Evolutionary conservation across 2,113 vertebrate species (phyloP).

Genomic region (Neolamprologus ventralis): DNA sequence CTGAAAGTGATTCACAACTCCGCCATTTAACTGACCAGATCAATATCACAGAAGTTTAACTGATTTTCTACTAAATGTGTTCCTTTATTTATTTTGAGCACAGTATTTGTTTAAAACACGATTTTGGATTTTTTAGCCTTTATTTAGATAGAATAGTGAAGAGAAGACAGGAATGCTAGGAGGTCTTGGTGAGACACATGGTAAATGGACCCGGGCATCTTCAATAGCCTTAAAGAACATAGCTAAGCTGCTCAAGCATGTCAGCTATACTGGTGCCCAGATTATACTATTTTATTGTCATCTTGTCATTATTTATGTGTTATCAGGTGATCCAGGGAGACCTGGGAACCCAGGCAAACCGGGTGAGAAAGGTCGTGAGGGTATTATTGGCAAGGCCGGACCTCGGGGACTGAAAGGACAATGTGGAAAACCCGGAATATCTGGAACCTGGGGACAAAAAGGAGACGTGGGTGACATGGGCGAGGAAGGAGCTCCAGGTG

Average conservation of each 20-base stretch:
- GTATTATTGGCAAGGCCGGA: conserved; percentile 84
- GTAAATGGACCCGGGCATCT: fast-evolving
- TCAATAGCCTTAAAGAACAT: neutral
- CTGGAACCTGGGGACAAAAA: conserved; percentile 73
- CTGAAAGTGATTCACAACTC: neutral
- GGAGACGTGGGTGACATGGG: conserved; percentile 80
- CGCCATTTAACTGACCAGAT: neutral
- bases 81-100: neutral
- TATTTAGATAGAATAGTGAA: neutral
- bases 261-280: neutral
- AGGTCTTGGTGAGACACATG: neutral
- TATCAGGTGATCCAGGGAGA: conserved; percentile 68
- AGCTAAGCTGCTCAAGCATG: neutral
- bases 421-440: conserved; percentile 72
- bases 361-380: conserved; percentile 82
- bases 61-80: neutral
- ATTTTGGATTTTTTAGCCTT: neutral
- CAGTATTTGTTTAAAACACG: neutral
- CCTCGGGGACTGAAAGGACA: conserved; percentile 81
- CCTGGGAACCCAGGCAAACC: conserved; percentile 84
- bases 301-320: neutral
- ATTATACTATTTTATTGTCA: neutral
- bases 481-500: conserved; percentile 74
- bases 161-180: neutral
- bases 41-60: neutral